A percentile compares a stretch with the other conserved stretches of the same genome.
These are phyloP conservation scores for Drosophila littoralis DNA, from an alignment of 1,140 invertebrate genomes.

Conservation along the genomic window DNA sequence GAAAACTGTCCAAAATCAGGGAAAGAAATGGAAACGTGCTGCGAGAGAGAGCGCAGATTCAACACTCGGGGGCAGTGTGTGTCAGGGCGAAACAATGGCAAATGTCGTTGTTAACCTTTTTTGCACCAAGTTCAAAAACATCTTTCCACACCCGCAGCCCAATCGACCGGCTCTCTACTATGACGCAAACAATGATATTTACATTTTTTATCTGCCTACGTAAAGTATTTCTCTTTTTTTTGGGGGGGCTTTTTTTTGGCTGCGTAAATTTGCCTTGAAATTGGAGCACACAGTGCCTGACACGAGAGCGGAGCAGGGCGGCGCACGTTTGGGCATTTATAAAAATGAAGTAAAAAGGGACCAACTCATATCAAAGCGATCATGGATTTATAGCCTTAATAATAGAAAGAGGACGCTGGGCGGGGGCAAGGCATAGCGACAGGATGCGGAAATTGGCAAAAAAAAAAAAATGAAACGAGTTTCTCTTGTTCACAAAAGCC, in stretches of 20 bases:
- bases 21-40: conserved; percentile 65
- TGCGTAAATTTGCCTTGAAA: conserved; percentile 72
- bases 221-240: conserved; percentile 55
- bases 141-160: conserved; percentile 39
- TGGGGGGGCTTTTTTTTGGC: conserved; percentile 24
- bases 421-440: background rate
- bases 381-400: conserved; percentile 82
- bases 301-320: conserved; percentile 32
- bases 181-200: conserved; percentile 82
- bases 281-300: conserved; percentile 54
- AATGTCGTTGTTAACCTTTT: conserved; percentile 81
- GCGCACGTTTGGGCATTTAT: conserved; percentile 74
- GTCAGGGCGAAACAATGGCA: conserved; percentile 71
- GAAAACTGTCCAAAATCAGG: conserved; percentile 79
- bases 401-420: conserved; percentile 53
- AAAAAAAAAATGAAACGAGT: conserved; percentile 47
- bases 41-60: conserved; percentile 1
- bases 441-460: conserved; percentile 46
- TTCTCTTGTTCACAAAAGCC: conserved; percentile 27
- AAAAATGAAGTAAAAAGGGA: conserved; percentile 66
- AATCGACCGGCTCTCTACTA: conserved; percentile 28
- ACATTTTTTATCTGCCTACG: conserved; percentile 74
- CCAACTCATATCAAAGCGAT: conserved; percentile 79
- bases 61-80: conserved; percentile 40
- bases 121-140: conserved; percentile 56